These are phyloP conservation scores for Cossypha dichroa DNA, from an alignment of 2,797 vertebrate species.

Conservation along the genomic window DNA sequence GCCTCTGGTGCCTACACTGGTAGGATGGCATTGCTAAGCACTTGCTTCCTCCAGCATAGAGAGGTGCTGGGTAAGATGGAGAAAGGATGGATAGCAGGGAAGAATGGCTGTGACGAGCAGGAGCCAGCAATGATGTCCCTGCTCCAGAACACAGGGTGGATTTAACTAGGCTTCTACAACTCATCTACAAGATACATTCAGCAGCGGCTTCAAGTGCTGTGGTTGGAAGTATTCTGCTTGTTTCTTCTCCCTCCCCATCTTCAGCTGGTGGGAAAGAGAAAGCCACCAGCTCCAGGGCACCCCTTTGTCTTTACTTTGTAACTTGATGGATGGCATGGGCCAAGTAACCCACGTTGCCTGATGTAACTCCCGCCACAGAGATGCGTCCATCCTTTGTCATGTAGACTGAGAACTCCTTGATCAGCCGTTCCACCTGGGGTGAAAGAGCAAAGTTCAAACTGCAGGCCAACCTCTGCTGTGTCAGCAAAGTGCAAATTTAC, in stretches of 20 bases:
- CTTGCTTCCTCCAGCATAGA: background rate
- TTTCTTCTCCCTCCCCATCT: conserved; percentile 20
- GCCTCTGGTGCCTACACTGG: background rate
- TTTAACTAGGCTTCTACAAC: conserved; percentile 36
- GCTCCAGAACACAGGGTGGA: background rate
- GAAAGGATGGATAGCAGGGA: conserved; percentile 13
- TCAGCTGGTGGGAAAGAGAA: background rate
- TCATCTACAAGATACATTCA: conserved; percentile 61
- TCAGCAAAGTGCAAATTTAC: background rate
- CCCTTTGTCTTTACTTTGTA: conserved; percentile 82
- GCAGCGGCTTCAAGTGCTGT: conserved; percentile 3
- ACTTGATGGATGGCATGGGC: conserved; percentile 93
- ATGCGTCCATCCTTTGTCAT: conserved; percentile 99
- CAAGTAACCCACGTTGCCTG: conserved; percentile 90
- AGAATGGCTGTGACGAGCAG: background rate
- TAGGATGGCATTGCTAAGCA: background rate
- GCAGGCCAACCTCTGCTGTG: background rate
- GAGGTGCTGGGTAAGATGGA: background rate
- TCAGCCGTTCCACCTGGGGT: conserved; percentile 89
- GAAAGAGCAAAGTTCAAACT: background rate
- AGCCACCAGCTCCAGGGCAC: conserved; percentile 40
- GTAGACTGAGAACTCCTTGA: conserved; percentile 94
- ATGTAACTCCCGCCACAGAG: conserved; percentile 92
- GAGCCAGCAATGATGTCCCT: conserved; percentile 19
- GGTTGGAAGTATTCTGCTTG: conserved; percentile 34